A percentile compares a stretch with the other conserved stretches of the same genome.
Evolutionary conservation across 2,113 vertebrate genomes (phyloP).

Genomic region (Heloderma charlesbogerti): DNA sequence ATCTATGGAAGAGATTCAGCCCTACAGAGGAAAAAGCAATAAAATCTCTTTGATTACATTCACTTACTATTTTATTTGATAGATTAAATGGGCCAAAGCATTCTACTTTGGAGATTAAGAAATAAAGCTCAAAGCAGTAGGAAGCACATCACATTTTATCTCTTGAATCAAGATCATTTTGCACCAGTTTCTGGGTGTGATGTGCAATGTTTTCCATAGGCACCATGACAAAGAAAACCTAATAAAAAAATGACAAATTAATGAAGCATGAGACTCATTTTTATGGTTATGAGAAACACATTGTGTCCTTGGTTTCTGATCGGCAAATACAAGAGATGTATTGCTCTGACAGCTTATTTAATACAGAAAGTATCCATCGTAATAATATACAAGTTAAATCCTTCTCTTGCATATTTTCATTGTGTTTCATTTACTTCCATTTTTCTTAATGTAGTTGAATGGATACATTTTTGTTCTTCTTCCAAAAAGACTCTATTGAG

Average conservation of each 20-base stretch:
- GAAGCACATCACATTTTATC: conserved; percentile 44
- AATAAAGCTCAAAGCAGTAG: conserved; percentile 43
- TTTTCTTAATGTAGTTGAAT: conserved; percentile 24
- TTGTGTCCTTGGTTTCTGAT: conserved; percentile 22
- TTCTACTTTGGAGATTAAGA: conserved; percentile 41
- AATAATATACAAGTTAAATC: conserved; percentile 13
- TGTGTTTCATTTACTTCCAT: conserved; percentile 34
- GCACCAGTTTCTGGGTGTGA: conserved; percentile 47
- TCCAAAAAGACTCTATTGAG: conserved; percentile 12
- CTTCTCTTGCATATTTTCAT: conserved; percentile 25
- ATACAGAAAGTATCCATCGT: conserved; percentile 23
- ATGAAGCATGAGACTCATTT: conserved; percentile 25
- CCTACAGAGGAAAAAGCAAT: conserved; percentile 42
- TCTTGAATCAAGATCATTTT: conserved; percentile 45
- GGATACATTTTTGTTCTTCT: conserved; percentile 13
- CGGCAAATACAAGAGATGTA: conserved; percentile 23
- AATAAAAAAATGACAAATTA: conserved; percentile 52
- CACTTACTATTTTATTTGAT: conserved; percentile 55
- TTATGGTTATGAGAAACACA: conserved; percentile 24
- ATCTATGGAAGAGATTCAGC: conserved; percentile 52
- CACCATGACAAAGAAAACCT: conserved; percentile 34
- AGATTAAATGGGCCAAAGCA: conserved; percentile 39
- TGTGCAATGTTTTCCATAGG: conserved; percentile 53
- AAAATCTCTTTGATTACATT: conserved; percentile 56
- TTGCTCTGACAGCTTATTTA: conserved; percentile 24